Base-by-base conservation (phyloP, 2,113 vertebrate species). In the Corvus moneduloides region DNA sequence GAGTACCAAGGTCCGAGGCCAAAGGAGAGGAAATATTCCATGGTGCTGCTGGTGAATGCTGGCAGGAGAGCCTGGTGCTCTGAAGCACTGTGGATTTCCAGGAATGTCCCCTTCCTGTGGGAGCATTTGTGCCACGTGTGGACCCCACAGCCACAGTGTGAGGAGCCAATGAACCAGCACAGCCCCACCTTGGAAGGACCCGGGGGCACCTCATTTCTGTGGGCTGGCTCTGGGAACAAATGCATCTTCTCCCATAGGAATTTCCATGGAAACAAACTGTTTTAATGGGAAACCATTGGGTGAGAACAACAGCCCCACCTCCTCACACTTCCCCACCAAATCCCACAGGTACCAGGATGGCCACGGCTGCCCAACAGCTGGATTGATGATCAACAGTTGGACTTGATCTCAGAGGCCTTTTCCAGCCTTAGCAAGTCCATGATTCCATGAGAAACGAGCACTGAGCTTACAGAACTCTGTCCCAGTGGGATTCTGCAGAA, bases 211-310 rank as follows among this genome's bases (percentile, higher is more conserved):
- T 62, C 15, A 0, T 16, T 8, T 2, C 37, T 43, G 61, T 23
- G 49, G 37, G 76, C 39, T 72, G 11, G 23, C 21, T 13, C 20
- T 21, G n/a, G 44, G 51, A 64, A n/a, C 37, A 9, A 15, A 12
- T 5, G 5, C 33, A 8, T n/a, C 24, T 43, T 27, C 33, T 69
- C 5, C 68, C 26, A 3, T 0, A 9, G 28, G 37, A 33, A 39
- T n/a, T 44, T 30, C 37, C 43, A 15, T 7, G 37, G 19, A 22
- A 64, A 80, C 27, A 27, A 67, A 27, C 37, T 10, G 12, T 3
- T n/a, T 4, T 22, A 13, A 2, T 11, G 22, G 16, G 6, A 26
- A 78, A 32, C n/a, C 5, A 1, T 0, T 11, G 0, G 10, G 12
- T n/a, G 56, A 51, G 51, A 73, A 28, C 37, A 26, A 13, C n/a